Evolutionary conservation across 2,797 vertebrate species (phyloP), one percentile per base, ranked within the genome.

Genomic region (Taenioides sp.): DNA sequence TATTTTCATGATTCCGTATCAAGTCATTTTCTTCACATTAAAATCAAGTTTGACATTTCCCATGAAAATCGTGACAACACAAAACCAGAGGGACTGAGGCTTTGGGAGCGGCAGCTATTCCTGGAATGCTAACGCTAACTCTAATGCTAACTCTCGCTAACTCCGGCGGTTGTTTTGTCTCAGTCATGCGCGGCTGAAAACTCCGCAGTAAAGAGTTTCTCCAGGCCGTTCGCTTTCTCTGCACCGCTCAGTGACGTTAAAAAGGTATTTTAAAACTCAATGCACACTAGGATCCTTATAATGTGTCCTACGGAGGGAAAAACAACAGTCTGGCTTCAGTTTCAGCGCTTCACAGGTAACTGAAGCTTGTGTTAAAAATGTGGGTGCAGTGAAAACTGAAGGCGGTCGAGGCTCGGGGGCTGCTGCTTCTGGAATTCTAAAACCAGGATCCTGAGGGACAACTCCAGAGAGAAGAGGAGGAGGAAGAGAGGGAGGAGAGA

Each of bases 301-400:
- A 25, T 25, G 14, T 25, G 22, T 25, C 22, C 55, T 5, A 14
- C 23, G 12, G 23, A 58, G 23, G 55, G 12, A 55, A 54, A 55
- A 23, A 23, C 16, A 54, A 54, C 52, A 54, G n/a, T 55, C 10
- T 55, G 54, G 54, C 22, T 55, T 27, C 11, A 16, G 25, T 34
- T 34, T 34, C 5, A 23, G 0, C 5, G 27, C 67, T 60, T 76
- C 71, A 77, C 65, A 5, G 63, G 20, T 69, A 27, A 61, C 69
- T 27, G 28, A 67, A 60, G 73, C 79, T 65, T 22, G 55, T 67
- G 67, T 79, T 64, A 55, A 76, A 74, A 73, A 49, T 28, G 3
- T 43, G 54, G 31, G 58, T 2, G 54, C 28, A 47, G 54, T 75
- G 52, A 71, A 54, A 73, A 61, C 50, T 55, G 65, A 25, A 72